Percentiles rank a stretch among this genome's conserved stretches.
phyloP scores from a whole-genome alignment of 2,113 vertebrate genomes.

The Syngnathus floridae region DNA sequence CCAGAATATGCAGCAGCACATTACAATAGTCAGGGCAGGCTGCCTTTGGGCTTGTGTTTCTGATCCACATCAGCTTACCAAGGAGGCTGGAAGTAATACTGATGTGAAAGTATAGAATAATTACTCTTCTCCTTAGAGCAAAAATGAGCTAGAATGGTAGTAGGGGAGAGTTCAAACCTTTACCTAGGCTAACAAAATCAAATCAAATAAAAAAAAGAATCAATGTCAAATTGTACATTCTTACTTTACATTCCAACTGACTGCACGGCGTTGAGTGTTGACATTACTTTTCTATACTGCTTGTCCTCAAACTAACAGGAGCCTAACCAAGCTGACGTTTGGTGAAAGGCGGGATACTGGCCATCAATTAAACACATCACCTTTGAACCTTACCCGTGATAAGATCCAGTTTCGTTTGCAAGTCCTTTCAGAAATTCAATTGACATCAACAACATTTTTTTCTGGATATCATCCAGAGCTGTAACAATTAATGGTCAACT shows the following conservation, averaged over 20 bases:
- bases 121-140: constrained; percentile 48
- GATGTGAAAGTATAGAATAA: constrained; percentile 30
- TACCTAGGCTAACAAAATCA: not conserved
- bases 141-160: constrained; percentile 1
- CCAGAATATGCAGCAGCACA: constrained; percentile 49
- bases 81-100: constrained; percentile 12
- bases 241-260: not conserved
- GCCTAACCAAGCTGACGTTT: not conserved
- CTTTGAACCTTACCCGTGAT: too few relatives aligned
- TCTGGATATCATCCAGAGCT: too few relatives aligned
- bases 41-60: constrained; percentile 38
- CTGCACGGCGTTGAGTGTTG: not conserved
- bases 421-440: not conserved
- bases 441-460: not conserved
- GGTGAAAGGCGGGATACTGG: not conserved
- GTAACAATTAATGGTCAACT: too few relatives aligned
- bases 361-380: not conserved
- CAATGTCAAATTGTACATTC: not conserved
- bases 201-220: not conserved
- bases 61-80: constrained; percentile 43
- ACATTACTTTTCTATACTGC: not conserved
- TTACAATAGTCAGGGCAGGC: constrained; percentile 35
- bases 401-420: not conserved
- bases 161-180: not conserved
- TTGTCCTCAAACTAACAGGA: not conserved